Evolutionary conservation across 2,888 invertebrate species (phyloP).

Genomic region (Aquatica leii): DNA sequence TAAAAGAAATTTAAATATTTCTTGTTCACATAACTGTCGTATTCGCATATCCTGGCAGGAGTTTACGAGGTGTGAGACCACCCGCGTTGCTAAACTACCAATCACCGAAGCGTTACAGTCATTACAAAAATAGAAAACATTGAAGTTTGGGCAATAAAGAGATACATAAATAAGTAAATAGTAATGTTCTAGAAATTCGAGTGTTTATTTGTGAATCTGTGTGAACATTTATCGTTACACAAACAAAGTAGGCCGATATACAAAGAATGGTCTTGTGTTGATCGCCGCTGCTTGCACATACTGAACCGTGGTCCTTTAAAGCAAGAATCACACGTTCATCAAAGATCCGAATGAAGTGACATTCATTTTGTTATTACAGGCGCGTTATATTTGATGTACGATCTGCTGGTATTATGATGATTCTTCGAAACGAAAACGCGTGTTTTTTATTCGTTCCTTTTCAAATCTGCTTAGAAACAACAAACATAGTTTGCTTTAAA

Average conservation of each 20-base stretch:
- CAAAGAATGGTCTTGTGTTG: slow-evolving; percentile 37
- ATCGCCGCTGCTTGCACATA: background rate
- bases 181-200: slow-evolving; percentile 60
- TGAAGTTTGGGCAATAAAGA: slow-evolving; percentile 55
- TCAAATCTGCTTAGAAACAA: slow-evolving; percentile 57
- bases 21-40: slow-evolving; percentile 29
- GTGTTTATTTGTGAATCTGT: slow-evolving; percentile 60
- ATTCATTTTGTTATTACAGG: slow-evolving; percentile 60
- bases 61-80: slow-evolving; percentile 53
- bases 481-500: slow-evolving; percentile 52
- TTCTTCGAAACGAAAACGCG: slow-evolving; percentile 42
- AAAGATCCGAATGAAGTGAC: slow-evolving; percentile 56
- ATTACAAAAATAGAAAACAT: slow-evolving; percentile 57
- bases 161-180: slow-evolving; percentile 60
- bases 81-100: slow-evolving; percentile 45
- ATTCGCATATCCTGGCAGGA: slow-evolving; percentile 47
- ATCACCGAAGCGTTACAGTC: slow-evolving; percentile 46
- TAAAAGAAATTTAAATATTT: slow-evolving; percentile 25
- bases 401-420: slow-evolving; percentile 46
- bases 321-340: slow-evolving; percentile 50
- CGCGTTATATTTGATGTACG: slow-evolving; percentile 58
- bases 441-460: slow-evolving; percentile 52
- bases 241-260: slow-evolving; percentile 43
- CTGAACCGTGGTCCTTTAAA: background rate
- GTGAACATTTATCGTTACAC: slow-evolving; percentile 57